Evolutionary conservation across 1,140 invertebrate genomes (phyloP), one percentile per base, ranked within the genome.

Genomic region (Solenopsis invicta): DNA sequence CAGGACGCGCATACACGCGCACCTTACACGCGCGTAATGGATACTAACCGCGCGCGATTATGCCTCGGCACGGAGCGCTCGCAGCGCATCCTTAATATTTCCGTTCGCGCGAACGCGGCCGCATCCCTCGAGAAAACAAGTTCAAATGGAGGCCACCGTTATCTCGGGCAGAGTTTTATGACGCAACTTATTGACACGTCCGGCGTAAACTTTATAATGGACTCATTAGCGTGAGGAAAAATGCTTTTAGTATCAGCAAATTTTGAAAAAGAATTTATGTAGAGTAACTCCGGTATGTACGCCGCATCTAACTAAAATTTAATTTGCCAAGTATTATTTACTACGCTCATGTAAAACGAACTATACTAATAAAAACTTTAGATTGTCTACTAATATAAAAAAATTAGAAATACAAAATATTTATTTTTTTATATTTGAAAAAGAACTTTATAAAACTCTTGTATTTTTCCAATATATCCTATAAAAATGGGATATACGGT

Each of bases 21-120:
- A 29, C 5, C 29, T 50, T 50, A 62, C 34, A 52, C 45, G 54
- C 56, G 80, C 74, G 59, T 67, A 85, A 85, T 78, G 82, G 75
- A 77, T 85, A 78, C 59, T 78, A 78, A 78, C 82, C 72, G 62
- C 59, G 62, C 84, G n/a, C 75, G 84, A 85, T 85, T 85, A 85
- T 85, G 72, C 61, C 75, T 5, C 48, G 37, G 34, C 84, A 76
- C 72, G 75, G 21, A 80, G 37, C 56, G 52, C 29, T 45, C 67
- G 37, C 34, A 21, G 52, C 16, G 75, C 59, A 66, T 75, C 80
- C 64, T 48, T 61, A 61, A 84, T 84, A 56, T 54, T 16, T 62
- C 41, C n/a, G 29, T 48, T 45, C 56, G 18, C 24, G 29, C 18
- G 34, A 59, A 52, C 16, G 34, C 13, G 69, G 18, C 9, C 54